Percentiles rank a stretch among this genome's conserved stretches.
Conservation (phyloP, 2,888 invertebrate species). For the Eupithecia subfuscata region DNA sequence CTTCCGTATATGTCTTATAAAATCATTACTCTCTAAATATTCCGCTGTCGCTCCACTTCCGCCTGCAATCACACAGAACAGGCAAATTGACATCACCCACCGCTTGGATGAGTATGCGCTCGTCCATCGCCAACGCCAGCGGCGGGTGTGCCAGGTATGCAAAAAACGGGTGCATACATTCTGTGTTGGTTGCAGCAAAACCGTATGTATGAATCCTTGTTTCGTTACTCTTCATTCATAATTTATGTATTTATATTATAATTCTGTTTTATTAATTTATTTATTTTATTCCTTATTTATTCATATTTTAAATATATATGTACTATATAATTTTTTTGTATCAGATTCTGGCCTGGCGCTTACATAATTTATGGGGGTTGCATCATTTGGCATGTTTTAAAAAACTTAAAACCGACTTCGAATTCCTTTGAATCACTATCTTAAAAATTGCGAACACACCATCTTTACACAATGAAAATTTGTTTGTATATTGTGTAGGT, state of each 20-base stretch:
- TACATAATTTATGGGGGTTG: too few species aligned
- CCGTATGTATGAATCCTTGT: neutral
- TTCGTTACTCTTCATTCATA: neutral
- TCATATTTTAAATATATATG: too few species aligned
- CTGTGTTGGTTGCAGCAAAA: constrained; percentile 6
- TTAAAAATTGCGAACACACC: too few species aligned
- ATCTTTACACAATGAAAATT: too few species aligned
- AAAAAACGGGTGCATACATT: neutral
- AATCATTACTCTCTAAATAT: neutral
- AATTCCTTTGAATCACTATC: too few species aligned
- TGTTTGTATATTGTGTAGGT: too few species aligned
- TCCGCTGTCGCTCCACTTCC: neutral
- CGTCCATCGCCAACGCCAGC: neutral
- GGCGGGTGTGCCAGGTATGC: neutral
- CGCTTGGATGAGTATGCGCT: neutral
- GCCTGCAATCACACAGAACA: neutral
- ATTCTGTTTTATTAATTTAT: too few species aligned
- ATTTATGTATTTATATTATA: neutral
- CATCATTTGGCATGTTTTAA: too few species aligned
- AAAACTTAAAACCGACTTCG: too few species aligned
- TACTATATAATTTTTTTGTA: too few species aligned
- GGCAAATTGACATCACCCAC: neutral
- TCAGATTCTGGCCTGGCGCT: too few species aligned
- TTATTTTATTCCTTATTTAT: too few species aligned
- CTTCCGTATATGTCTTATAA: neutral